Conservation (phyloP, 2,888 invertebrate species). For the Campaea margaritaria region DNA sequence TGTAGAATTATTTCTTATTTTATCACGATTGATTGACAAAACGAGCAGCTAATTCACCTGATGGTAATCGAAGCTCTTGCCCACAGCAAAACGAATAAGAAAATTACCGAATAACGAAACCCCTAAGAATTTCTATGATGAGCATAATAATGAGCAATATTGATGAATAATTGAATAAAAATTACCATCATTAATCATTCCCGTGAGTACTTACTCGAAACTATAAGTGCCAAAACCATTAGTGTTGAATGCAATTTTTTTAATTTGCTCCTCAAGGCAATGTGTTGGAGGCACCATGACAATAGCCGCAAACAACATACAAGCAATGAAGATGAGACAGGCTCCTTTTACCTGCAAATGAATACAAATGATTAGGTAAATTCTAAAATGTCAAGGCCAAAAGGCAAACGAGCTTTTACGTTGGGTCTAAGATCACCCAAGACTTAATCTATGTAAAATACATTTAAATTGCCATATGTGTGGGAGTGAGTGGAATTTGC, state of each 20-base stretch:
- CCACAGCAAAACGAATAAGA: too few species aligned
- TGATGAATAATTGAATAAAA: conserved; percentile 21
- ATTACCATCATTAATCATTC: conserved; percentile 31
- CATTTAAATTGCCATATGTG: conserved; percentile 7
- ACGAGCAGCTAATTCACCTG: too few species aligned
- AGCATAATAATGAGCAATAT: not conserved
- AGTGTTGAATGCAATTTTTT: conserved; percentile 68
- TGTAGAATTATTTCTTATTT: too few species aligned
- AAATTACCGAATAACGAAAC: too few species aligned
- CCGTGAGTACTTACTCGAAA: conserved; percentile 77
- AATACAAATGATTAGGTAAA: conserved; percentile 48
- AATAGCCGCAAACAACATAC: conserved; percentile 50
- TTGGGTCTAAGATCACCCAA: conserved; percentile 9
- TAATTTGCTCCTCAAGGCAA: conserved; percentile 61
- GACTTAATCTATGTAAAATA: conserved; percentile 17
- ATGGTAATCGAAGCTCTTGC: too few species aligned
- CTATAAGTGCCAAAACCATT: conserved; percentile 76
- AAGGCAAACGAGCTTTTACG: conserved; percentile 41
- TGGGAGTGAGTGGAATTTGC: conserved; percentile 11
- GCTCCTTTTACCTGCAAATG: conserved; percentile 67
- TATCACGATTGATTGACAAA: too few species aligned
- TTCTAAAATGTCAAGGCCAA: conserved; percentile 67
- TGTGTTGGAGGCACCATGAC: conserved; percentile 46
- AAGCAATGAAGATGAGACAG: conserved; percentile 49
- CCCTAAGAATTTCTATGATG: not conserved